Conservation (phyloP, 1,140 invertebrate genomes). For the Achroia grisella region DNA sequence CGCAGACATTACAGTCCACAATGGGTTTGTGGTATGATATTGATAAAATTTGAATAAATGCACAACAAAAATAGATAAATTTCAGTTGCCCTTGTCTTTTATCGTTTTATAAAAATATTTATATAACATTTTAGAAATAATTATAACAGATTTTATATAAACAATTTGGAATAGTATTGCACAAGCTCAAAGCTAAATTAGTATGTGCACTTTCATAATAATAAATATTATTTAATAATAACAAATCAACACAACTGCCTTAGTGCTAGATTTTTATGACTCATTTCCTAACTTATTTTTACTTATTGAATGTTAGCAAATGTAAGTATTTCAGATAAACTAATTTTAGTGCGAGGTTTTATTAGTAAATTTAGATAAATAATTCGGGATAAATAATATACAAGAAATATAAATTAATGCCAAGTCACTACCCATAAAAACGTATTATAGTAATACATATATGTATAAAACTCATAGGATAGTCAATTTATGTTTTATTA, state of each 20-base stretch:
- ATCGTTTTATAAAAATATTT: conserved; percentile 64
- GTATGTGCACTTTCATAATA: conserved; percentile 48
- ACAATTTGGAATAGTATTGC: conserved; percentile 71
- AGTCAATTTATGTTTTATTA: too few relatives aligned
- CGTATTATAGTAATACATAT: too few relatives aligned
- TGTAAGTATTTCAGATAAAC: background rate
- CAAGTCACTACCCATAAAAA: too few relatives aligned
- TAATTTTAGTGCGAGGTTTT: too few relatives aligned
- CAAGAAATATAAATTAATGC: too few relatives aligned
- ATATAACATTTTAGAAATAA: conserved; percentile 71
- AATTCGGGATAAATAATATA: too few relatives aligned
- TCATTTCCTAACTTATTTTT: conserved; percentile 12
- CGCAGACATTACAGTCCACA: conserved; percentile 62
- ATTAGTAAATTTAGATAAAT: too few relatives aligned
- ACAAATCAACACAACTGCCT: conserved; percentile 61
- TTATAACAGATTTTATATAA: conserved; percentile 65
- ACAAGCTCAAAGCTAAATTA: conserved; percentile 67
- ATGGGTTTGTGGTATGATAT: conserved; percentile 58
- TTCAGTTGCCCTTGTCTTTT: conserved; percentile 67
- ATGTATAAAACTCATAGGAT: too few relatives aligned
- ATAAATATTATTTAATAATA: conserved; percentile 59
- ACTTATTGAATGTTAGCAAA: conserved; percentile 10
- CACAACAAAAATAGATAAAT: conserved; percentile 67
- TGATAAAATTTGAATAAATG: conserved; percentile 71
- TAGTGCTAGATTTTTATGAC: conserved; percentile 25